These are phyloP conservation scores for Lordiphosa andalusiaca DNA, from an alignment of 2,888 invertebrate genomes.

Conservation along the genomic window DNA sequence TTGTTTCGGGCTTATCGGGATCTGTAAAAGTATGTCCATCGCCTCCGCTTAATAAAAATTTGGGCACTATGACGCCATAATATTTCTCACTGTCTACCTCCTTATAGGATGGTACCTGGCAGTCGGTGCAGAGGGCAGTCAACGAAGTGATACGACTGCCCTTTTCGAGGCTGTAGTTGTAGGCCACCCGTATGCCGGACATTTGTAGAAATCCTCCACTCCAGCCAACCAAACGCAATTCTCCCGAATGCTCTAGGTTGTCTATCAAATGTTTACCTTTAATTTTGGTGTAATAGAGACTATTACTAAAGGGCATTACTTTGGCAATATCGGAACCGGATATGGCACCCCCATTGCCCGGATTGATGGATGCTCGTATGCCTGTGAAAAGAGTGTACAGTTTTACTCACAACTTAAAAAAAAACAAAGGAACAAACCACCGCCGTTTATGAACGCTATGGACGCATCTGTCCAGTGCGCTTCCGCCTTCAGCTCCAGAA, in stretches of 20 bases:
- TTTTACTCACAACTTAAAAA: neutral
- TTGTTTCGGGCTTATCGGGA: constrained; percentile 79
- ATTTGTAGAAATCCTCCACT: constrained; percentile 91
- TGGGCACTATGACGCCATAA: constrained; percentile 86
- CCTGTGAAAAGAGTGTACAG: constrained; percentile 59
- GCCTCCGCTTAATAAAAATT: constrained; percentile 87
- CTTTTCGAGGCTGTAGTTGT: constrained; percentile 83
- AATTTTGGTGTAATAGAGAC: constrained; percentile 84
- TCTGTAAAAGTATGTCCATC: constrained; percentile 82
- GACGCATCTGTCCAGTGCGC: constrained; percentile 89
- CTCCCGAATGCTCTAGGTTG: constrained; percentile 87
- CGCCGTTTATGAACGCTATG: constrained; percentile 88
- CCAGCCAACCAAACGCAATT: constrained; percentile 80
- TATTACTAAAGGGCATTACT: constrained; percentile 89
- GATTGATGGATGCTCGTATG: constrained; percentile 86
- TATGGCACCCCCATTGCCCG: constrained; percentile 82
- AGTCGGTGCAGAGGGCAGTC: constrained; percentile 85
- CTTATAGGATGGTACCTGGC: constrained; percentile 83
- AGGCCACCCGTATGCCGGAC: constrained; percentile 88
- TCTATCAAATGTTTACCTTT: constrained; percentile 84
- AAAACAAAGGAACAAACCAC: constrained; percentile 84
- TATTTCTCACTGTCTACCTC: constrained; percentile 83
- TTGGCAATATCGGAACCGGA: constrained; percentile 87
- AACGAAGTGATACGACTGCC: constrained; percentile 85
- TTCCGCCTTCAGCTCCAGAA: constrained; percentile 77